phyloP scores from a whole-genome alignment of 2,797 vertebrate species.

The Avahi laniger region DNA sequence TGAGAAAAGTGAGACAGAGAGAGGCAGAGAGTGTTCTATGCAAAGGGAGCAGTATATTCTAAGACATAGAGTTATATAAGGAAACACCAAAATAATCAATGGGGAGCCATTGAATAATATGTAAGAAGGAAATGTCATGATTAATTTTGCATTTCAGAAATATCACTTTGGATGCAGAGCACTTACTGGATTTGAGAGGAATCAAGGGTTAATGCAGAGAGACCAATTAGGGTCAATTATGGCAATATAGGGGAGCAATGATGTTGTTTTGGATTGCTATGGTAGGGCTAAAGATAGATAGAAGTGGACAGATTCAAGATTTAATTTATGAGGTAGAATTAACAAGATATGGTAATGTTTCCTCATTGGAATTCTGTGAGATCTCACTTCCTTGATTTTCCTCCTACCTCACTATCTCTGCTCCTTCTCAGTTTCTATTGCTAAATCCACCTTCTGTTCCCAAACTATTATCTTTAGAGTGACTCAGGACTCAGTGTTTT shows the following conservation, averaged over 20 bases:
- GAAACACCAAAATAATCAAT: not conserved
- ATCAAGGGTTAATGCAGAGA: not conserved
- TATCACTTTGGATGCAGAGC: not conserved
- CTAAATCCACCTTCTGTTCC: not conserved
- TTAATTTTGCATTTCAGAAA: not conserved
- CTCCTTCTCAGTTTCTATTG: not conserved
- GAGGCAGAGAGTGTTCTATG: too few species aligned
- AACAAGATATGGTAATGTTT: not conserved
- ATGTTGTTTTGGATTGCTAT: not conserved
- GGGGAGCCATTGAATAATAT: not conserved
- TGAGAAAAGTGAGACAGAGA: not conserved
- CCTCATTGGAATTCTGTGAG: not conserved
- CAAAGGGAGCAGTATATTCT: not conserved
- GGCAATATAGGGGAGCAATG: not conserved
- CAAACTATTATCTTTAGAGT: not conserved
- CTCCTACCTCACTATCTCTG: not conserved
- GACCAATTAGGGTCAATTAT: not conserved
- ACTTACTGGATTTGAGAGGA: not conserved
- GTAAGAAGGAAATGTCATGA: not conserved
- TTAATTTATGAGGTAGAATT: not conserved
- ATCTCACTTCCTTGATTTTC: not conserved
- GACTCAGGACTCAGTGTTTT: not conserved
- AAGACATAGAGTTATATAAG: not conserved
- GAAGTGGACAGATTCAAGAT: not conserved
- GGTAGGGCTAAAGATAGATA: not conserved